Conservation (phyloP, 2,797 vertebrate genomes). For the Sebastes kiyomatsui region DNA sequence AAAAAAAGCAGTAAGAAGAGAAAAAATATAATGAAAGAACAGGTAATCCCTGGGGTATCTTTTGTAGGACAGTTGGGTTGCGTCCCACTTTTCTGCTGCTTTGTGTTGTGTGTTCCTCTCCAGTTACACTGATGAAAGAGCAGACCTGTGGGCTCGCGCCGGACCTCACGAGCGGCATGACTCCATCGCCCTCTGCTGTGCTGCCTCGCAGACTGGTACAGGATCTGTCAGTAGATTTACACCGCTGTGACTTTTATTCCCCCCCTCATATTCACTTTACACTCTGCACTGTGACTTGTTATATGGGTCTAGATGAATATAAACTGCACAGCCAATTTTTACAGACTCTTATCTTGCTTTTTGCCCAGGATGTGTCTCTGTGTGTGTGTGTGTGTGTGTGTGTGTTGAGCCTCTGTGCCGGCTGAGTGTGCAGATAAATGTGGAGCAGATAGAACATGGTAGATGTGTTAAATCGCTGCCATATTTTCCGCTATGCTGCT, state of each 20-base stretch:
- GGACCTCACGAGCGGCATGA: constrained; percentile 33
- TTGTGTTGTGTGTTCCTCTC: constrained; percentile 72
- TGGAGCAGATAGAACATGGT: constrained; percentile 27
- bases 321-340: constrained; percentile 31
- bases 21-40: not conserved
- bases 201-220: constrained; percentile 49
- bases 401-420: constrained; percentile 40
- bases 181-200: constrained; percentile 19
- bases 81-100: constrained; percentile 76
- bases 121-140: constrained; percentile 64
- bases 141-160: constrained; percentile 18
- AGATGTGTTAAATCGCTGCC: constrained; percentile 51
- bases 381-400: not conserved
- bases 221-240: constrained; percentile 32
- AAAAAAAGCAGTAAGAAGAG: not conserved
- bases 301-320: constrained; percentile 33
- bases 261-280: constrained; percentile 30
- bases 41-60: not conserved
- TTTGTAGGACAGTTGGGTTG: constrained; percentile 44
- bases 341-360: not conserved
- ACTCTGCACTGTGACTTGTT: constrained; percentile 16
- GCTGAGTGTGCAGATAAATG: constrained; percentile 39
- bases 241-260: constrained; percentile 39
- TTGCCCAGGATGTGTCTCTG: constrained; percentile 2
- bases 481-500: constrained; percentile 29